phyloP scores from a whole-genome alignment of 2,888 invertebrate species.

The Cyclophora albipunctata region DNA sequence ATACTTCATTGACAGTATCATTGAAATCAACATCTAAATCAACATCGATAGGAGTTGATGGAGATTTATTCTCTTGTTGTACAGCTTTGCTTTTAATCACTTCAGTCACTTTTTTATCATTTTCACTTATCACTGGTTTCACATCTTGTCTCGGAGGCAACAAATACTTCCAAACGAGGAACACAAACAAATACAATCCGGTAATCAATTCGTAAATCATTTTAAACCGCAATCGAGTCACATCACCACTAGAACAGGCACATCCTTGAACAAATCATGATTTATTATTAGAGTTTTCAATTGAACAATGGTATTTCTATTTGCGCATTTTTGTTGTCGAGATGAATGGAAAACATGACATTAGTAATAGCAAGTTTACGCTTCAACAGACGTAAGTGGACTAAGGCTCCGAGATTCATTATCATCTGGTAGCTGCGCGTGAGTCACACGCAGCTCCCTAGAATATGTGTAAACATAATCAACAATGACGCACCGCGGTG shows the following conservation, averaged over 20 bases:
- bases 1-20: too few species aligned
- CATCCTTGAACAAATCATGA: constrained; percentile 39
- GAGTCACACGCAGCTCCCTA: constrained; percentile 60
- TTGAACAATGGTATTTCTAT: constrained; percentile 27
- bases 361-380: constrained; percentile 19
- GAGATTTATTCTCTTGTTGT: too few species aligned
- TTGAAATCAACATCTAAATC: too few species aligned
- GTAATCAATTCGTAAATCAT: constrained; percentile 61
- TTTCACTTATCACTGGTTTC: too few species aligned
- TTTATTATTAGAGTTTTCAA: constrained; percentile 44
- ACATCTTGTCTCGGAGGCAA: constrained; percentile 19
- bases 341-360: too few species aligned
- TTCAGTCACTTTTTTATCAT: too few species aligned
- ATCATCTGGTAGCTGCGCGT: constrained; percentile 50
- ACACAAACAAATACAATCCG: constrained; percentile 49
- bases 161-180: constrained; percentile 55
- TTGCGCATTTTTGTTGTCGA: constrained; percentile 16
- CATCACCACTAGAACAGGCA: constrained; percentile 49
- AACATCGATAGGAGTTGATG: too few species aligned
- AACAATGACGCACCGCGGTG: constrained; percentile 52
- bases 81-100: too few species aligned
- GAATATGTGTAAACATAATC: constrained; percentile 57
- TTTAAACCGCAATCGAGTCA: constrained; percentile 42
- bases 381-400: constrained; percentile 37
- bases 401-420: constrained; percentile 46